These are phyloP conservation scores for Urocyon cinereoargenteus DNA, from an alignment of 2,797 vertebrate genomes.

Conservation along the genomic window DNA sequence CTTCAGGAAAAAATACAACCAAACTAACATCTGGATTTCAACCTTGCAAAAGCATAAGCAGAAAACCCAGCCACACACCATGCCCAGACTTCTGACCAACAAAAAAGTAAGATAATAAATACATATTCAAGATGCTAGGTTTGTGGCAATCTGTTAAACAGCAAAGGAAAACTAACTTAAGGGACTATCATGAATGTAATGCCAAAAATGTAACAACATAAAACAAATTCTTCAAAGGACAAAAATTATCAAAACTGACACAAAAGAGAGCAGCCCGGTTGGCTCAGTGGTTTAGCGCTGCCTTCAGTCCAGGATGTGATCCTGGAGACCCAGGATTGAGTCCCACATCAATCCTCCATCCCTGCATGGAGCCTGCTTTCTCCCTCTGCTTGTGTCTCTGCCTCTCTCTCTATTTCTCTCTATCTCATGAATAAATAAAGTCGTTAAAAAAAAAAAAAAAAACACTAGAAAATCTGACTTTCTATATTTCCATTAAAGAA, in stretches of 20 bases:
- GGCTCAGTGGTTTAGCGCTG: too few species aligned
- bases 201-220: background rate
- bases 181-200: background rate
- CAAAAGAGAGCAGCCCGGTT: background rate
- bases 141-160: background rate
- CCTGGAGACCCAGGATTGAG: too few species aligned
- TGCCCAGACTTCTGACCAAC: background rate
- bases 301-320: too few species aligned
- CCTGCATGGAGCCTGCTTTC: too few species aligned
- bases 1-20: background rate
- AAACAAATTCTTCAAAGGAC: background rate
- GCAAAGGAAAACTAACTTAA: background rate
- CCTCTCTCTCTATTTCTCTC: too few species aligned
- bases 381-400: too few species aligned
- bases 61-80: background rate
- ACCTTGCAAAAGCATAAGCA: background rate
- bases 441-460: too few species aligned
- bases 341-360: too few species aligned
- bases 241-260: slow-evolving; percentile 42
- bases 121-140: background rate
- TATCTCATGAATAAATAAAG: too few species aligned
- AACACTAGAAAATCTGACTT: background rate
- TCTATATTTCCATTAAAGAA: background rate
- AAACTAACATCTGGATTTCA: background rate
- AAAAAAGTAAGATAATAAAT: background rate